Conservation (phyloP, 2,797 vertebrate genomes). For the Gorsachius magnificus region DNA sequence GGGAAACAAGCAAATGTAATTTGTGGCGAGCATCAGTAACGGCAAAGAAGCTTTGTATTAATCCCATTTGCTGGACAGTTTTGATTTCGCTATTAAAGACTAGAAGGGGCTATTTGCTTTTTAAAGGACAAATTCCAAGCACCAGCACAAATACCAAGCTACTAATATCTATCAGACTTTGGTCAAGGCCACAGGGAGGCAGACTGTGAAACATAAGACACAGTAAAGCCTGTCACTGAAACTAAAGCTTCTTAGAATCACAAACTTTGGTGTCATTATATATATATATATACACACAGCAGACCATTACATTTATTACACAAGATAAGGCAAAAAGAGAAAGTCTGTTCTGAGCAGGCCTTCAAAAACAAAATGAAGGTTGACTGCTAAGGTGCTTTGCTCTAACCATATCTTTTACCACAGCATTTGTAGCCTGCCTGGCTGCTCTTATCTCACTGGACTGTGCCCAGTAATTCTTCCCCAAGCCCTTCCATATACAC, state of each 20-base stretch:
- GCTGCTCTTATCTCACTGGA: neutral
- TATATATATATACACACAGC: too few relatives aligned
- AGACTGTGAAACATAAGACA: neutral
- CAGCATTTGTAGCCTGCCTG: neutral
- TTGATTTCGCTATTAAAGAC: neutral
- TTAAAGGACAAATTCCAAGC: neutral
- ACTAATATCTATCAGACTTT: neutral
- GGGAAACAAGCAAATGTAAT: neutral
- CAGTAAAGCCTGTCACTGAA: neutral
- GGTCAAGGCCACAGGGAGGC: neutral
- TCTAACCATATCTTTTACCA: neutral
- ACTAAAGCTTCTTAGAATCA: neutral
- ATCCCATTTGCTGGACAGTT: neutral
- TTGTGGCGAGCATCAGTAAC: neutral
- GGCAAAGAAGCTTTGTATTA: neutral
- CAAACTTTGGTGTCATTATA: neutral
- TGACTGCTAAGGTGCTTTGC: neutral
- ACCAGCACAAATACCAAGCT: neutral
- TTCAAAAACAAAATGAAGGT: neutral
- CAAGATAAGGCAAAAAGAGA: neutral
- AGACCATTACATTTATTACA: neutral
- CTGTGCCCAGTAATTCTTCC: neutral
- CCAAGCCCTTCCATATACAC: neutral
- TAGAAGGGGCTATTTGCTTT: neutral
- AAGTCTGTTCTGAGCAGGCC: neutral